Base-by-base conservation (phyloP, 2,888 invertebrate genomes). In the Lysandra bellargus region DNA sequence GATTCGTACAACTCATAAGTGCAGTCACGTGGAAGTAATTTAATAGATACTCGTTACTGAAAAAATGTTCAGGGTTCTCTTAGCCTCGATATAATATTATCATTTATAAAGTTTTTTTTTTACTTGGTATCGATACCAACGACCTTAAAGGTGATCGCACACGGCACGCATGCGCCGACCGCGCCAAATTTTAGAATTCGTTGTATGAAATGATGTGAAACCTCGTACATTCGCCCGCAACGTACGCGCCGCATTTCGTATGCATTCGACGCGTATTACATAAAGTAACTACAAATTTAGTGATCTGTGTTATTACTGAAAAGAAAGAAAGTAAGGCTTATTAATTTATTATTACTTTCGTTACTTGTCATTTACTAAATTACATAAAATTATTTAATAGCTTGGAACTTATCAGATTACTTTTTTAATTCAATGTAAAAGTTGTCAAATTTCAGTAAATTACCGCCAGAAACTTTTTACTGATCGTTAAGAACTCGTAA, bases 11-110 rank as follows among this genome's bases (percentile, higher is more conserved):
- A n/a, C 76, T 76, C 33, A 14, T 37, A 17, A 57, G 14, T 14
- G 4, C 76, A 76, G 53, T 57, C 53, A 76, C 14, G 5, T 33
- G 76, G 76, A 76, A 53, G n/a, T 76, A 17, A 76, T 53, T 57
- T 76, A 53, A 57, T 76, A 33, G 53, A 57, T 76, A 57, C 76
- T 76, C 76, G 33, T 76, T 57, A 57, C 6, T 76, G 17, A 23
- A 44, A 12, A n/a, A 23, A 73, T 74, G 40, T 44, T 44, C n/a
- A 74, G 5, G 69, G 33, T 37, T 33, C 37, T 14, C 37, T 69
- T 14, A 17, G 69, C 23, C 9, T 49, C 12, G 4, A 57, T 57
- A 57, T 61, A 61, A 61, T 61, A 61, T 61, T 61, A 61, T 61
- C 23, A 7, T 61, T 61, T 61, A 61, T 61, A 61, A 61, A 23